Conservation (phyloP, 2,888 invertebrate genomes). For the Chloroclysta siterata region DNA sequence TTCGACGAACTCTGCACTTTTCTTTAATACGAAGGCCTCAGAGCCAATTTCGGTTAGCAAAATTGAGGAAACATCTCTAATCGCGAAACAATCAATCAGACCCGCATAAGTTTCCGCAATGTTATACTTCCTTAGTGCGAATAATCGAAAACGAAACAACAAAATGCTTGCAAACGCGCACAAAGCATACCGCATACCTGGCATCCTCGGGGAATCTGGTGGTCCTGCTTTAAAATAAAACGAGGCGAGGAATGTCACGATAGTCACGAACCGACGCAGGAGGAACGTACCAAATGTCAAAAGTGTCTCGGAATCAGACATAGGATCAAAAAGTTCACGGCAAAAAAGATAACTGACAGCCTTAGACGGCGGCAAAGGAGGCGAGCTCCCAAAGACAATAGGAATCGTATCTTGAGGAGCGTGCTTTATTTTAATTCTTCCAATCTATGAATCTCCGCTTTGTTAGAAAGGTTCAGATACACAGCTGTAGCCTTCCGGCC, state of each 20-base stretch:
- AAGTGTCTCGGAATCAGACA: conserved; percentile 44
- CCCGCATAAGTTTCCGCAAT: conserved; percentile 35
- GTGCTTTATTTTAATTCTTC: conserved; percentile 34
- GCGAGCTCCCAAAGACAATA: conserved; percentile 38
- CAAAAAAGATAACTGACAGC: conserved; percentile 45
- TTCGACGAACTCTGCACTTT: conserved; percentile 6
- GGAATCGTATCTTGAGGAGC: conserved; percentile 27
- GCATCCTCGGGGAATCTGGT: conserved; percentile 27
- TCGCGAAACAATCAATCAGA: conserved; percentile 14
- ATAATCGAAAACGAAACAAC: conserved; percentile 28
- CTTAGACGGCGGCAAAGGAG: conserved; percentile 24
- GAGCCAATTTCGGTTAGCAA: conserved; percentile 9
- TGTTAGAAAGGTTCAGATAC: conserved; percentile 17
- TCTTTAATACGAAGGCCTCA: neutral
- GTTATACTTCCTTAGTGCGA: conserved; percentile 27
- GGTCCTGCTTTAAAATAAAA: conserved; percentile 42
- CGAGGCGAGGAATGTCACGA: conserved; percentile 43
- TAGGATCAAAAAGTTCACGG: conserved; percentile 45
- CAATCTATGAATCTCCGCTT: conserved; percentile 23
- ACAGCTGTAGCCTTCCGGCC: conserved; percentile 32
- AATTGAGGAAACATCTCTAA: conserved; percentile 17
- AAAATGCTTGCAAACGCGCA: conserved; percentile 25
- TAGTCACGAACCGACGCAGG: conserved; percentile 40
- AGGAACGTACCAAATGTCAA: conserved; percentile 39
- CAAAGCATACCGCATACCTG: conserved; percentile 29